phyloP scores from a whole-genome alignment of 2,797 vertebrate genomes.

The Chiroxiphia lanceolata region DNA sequence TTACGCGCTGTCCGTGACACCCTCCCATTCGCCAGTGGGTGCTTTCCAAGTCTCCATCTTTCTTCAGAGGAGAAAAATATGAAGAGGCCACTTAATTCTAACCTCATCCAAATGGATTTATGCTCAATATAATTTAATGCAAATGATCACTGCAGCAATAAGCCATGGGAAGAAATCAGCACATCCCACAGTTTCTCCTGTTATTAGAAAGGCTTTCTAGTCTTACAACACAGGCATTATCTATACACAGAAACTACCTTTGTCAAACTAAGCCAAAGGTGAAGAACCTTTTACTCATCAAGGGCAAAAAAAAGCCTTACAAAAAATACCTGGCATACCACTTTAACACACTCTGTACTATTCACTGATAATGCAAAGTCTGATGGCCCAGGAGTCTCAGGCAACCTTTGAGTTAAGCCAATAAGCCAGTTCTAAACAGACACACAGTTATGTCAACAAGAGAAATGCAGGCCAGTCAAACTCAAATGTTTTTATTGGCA shows the following conservation, averaged over 20 bases:
- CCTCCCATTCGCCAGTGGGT: neutral
- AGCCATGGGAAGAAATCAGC: neutral
- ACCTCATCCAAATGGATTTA: neutral
- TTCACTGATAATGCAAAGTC: neutral
- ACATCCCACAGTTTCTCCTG: neutral
- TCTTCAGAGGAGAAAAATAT: neutral
- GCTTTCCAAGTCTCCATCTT: neutral
- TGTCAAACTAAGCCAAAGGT: neutral
- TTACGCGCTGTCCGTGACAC: neutral
- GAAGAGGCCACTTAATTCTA: conserved; percentile 8
- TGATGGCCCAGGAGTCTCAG: neutral
- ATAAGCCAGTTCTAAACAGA: conserved; percentile 16
- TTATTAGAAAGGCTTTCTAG: neutral
- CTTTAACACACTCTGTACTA: neutral
- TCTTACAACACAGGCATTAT: neutral
- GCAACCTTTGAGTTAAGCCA: conserved; percentile 31
- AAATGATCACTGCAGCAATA: neutral
- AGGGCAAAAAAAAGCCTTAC: neutral
- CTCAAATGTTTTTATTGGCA: neutral
- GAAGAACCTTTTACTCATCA: neutral
- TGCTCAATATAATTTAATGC: neutral
- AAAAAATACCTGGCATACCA: neutral
- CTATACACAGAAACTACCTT: neutral
- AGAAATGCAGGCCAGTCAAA: conserved; percentile 10
- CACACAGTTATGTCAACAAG: neutral